These are phyloP conservation scores for Triplophysa dalaica DNA, from an alignment of 2,113 vertebrate genomes.

Conservation along the genomic window DNA sequence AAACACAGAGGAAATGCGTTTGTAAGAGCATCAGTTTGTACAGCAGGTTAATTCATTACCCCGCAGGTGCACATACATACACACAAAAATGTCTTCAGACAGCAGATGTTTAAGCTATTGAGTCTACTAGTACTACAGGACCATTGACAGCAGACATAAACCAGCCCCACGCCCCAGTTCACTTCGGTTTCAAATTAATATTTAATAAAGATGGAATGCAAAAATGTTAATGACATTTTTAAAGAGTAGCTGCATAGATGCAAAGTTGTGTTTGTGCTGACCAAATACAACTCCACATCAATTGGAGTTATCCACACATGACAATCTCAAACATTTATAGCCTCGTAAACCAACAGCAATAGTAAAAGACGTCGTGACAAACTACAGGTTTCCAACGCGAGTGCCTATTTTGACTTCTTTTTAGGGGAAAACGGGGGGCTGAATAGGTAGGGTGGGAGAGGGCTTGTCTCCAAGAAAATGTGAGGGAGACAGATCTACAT, in stretches of 20 bases:
- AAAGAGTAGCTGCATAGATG: neutral
- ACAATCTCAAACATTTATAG: conserved; percentile 32
- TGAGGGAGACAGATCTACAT: neutral
- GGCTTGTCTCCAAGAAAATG: neutral
- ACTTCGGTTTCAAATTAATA: conserved; percentile 25
- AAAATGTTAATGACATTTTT: neutral
- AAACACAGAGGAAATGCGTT: conserved; percentile 41
- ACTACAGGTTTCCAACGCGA: neutral
- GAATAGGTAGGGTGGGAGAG: neutral
- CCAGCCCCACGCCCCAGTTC: neutral
- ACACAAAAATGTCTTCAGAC: neutral
- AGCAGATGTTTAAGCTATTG: conserved; percentile 34
- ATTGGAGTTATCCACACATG: conserved; percentile 34
- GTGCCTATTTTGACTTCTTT: neutral
- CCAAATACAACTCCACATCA: neutral
- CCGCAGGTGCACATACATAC: conserved; percentile 3
- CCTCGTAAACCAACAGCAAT: neutral
- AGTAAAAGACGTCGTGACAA: neutral
- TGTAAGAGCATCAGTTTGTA: neutral
- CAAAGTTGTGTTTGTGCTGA: neutral
- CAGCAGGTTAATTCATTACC: conserved; percentile 17
- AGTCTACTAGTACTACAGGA: neutral
- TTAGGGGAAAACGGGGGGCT: neutral
- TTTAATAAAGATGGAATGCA: conserved; percentile 25
- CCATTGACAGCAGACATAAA: conserved; percentile 23